Evolutionary conservation across 2,113 vertebrate species (phyloP).

Genomic region (Tamias sibiricus): DNA sequence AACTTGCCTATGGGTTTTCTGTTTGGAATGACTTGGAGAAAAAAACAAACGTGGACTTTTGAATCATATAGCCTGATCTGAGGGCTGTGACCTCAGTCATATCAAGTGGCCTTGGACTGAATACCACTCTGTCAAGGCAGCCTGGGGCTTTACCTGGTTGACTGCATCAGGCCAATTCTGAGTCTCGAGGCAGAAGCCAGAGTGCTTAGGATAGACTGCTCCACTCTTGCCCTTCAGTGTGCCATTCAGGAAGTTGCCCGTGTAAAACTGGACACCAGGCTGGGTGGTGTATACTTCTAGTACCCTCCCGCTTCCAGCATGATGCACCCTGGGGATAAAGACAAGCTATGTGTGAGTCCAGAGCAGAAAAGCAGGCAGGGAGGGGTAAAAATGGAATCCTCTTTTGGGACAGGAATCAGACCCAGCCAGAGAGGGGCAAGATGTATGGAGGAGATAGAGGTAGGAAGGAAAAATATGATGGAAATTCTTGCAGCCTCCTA

Average conservation of each 20-base stretch:
- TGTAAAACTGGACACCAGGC: slow-evolving; percentile 97
- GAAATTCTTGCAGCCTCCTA: background rate
- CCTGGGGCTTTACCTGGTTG: slow-evolving; percentile 90
- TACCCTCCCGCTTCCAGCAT: slow-evolving; percentile 89
- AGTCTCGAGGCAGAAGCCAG: slow-evolving; percentile 95
- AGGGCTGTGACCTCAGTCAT: background rate
- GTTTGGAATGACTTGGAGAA: background rate
- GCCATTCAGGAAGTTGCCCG: slow-evolving; percentile 95
- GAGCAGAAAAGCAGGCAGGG: accelerated
- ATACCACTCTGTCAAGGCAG: background rate
- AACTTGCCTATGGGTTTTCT: background rate
- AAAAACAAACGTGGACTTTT: background rate
- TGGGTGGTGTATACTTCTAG: slow-evolving; percentile 94
- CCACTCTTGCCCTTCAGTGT: slow-evolving; percentile 91
- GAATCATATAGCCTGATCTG: background rate
- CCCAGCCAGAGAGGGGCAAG: background rate
- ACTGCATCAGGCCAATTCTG: slow-evolving; percentile 96
- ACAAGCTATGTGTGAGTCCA: background rate
- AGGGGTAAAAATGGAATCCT: accelerated
- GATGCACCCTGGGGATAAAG: slow-evolving; percentile 87
- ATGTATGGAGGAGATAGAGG: background rate
- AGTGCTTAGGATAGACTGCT: slow-evolving; percentile 90
- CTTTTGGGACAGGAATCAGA: background rate
- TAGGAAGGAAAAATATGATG: background rate
- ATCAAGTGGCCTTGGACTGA: background rate